Percentiles rank a stretch among this genome's conserved stretches.
Evolutionary conservation across 2,888 invertebrate species (phyloP).

Genomic region (Encarsia formosa): DNA sequence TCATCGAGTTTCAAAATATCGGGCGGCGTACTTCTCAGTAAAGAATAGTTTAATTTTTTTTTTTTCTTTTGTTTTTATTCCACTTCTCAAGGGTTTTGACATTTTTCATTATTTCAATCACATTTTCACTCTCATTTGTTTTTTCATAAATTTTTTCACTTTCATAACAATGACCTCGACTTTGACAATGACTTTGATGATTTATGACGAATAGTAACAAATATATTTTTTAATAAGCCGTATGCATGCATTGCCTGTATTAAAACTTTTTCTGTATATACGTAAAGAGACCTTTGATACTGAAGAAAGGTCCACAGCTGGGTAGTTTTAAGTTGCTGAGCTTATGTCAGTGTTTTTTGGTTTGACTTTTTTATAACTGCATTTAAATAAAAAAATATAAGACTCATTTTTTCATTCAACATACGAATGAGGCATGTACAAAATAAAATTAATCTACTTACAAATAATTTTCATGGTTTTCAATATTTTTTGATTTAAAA

Average conservation of each 20-base stretch:
- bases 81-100: no score
- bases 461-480: no score
- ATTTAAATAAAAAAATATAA: background rate
- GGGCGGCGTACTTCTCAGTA: constrained; percentile 1
- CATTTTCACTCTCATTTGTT: background rate
- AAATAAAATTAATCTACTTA: no score
- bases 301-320: constrained; percentile 51
- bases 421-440: no score
- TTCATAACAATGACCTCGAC: no score
- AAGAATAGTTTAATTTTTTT: constrained; percentile 3
- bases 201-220: constrained; percentile 18
- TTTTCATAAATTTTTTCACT: no score
- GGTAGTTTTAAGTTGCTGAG: constrained; percentile 37
- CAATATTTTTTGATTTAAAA: no score
- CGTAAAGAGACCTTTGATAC: constrained; percentile 50
- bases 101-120: no score
- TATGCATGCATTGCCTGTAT: constrained; percentile 40
- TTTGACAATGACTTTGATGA: constrained; percentile 16
- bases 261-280: constrained; percentile 34
- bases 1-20: no score
- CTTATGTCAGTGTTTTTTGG: constrained; percentile 8
- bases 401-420: no score
- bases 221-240: constrained; percentile 30
- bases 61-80: background rate
- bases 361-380: background rate